phyloP scores from a whole-genome alignment of 1,140 invertebrate species.

The Vanessa atalanta region DNA sequence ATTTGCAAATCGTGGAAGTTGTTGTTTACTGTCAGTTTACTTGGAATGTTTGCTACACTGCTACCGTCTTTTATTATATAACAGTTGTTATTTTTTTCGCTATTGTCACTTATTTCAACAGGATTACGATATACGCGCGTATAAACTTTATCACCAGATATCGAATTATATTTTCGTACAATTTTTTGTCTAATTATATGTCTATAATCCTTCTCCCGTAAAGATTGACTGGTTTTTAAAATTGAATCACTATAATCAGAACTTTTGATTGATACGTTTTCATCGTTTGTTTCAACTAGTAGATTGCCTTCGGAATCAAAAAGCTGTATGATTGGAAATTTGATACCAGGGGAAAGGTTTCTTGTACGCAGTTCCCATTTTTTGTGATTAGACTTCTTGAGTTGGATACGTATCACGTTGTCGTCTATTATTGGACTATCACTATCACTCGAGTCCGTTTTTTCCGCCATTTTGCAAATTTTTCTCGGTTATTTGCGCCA shows the following conservation, averaged over 20 bases:
- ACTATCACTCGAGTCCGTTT: slow-evolving; percentile 66
- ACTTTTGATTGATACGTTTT: slow-evolving; percentile 79
- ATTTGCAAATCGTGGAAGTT: slow-evolving; percentile 56
- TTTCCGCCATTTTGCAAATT: slow-evolving; percentile 62
- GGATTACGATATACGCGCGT: slow-evolving; percentile 68
- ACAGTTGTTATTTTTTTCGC: slow-evolving; percentile 33
- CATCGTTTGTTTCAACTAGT: slow-evolving; percentile 79
- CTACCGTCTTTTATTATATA: slow-evolving; percentile 54
- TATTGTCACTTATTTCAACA: slow-evolving; percentile 41
- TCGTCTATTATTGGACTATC: slow-evolving; percentile 76
- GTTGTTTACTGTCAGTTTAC: slow-evolving; percentile 60
- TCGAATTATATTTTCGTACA: slow-evolving; percentile 72
- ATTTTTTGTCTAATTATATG: slow-evolving; percentile 60
- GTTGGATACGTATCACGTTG: slow-evolving; percentile 78
- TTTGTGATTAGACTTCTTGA: slow-evolving; percentile 70
- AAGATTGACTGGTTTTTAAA: slow-evolving; percentile 64
- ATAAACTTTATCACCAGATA: slow-evolving; percentile 73
- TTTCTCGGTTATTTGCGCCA: slow-evolving; percentile 41
- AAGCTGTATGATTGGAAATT: slow-evolving; percentile 78
- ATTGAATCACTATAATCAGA: slow-evolving; percentile 56
- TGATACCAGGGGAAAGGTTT: slow-evolving; percentile 72
- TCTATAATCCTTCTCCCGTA: slow-evolving; percentile 69
- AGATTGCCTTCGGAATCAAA: slow-evolving; percentile 80
- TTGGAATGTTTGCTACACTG: slow-evolving; percentile 72
- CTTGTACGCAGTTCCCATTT: slow-evolving; percentile 79